Percentiles rank a stretch among this genome's conserved stretches.
Evolutionary conservation across 2,113 vertebrate genomes (phyloP).

Genomic region (Spea bombifrons): DNA sequence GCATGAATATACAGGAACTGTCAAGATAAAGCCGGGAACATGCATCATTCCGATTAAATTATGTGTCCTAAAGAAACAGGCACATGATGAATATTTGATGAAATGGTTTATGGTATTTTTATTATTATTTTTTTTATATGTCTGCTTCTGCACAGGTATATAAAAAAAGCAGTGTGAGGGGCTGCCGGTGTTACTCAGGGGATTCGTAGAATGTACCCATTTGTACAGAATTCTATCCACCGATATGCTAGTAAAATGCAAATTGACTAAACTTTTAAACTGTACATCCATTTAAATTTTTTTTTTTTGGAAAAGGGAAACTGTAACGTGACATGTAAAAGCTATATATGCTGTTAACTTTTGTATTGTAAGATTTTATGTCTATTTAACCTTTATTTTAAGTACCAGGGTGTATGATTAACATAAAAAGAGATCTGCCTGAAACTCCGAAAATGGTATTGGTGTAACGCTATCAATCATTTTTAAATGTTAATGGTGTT

Average conservation of each 20-base stretch:
- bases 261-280: conserved; percentile 51
- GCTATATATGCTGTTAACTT: conserved; percentile 48
- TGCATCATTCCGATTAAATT: conserved; percentile 69
- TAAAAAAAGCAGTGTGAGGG: conserved; percentile 1
- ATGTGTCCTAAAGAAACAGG: conserved; percentile 53
- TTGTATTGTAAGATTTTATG: conserved; percentile 72
- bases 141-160: conserved; percentile 11
- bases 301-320: conserved; percentile 3
- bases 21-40: conserved; percentile 66
- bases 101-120: conserved; percentile 22
- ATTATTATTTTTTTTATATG: conserved; percentile 3
- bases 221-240: conserved; percentile 43
- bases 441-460: conserved; percentile 68
- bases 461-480: conserved; percentile 67
- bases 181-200: too few relatives aligned
- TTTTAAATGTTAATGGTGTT: conserved; percentile 75
- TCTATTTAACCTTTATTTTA: conserved; percentile 78
- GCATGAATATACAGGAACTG: conserved; percentile 62
- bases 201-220: conserved; percentile 18
- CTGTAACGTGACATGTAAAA: conserved; percentile 37
- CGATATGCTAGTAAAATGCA: conserved; percentile 30
- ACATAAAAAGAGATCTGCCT: conserved; percentile 75
- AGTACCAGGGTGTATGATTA: conserved; percentile 71
- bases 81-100: conserved; percentile 37
- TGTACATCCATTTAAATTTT: conserved; percentile 35